Conservation (phyloP, 2,888 invertebrate genomes). For the Thera obeliscata region DNA sequence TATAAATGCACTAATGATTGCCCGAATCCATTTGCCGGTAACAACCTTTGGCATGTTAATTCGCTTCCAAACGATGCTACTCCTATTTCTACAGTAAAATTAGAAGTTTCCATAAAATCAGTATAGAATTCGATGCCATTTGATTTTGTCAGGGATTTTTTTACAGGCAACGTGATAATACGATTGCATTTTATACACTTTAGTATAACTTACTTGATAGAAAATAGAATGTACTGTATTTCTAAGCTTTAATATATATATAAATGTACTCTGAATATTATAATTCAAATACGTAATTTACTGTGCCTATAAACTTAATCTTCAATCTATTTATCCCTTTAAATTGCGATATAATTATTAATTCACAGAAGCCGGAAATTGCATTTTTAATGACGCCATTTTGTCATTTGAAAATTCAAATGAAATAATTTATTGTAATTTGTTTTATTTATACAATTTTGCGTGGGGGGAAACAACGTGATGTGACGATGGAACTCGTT, state of each 20-base stretch:
- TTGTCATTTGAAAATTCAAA: constrained; percentile 31
- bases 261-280: background rate
- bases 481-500: constrained; percentile 24
- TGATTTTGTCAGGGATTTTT: too few relatives aligned
- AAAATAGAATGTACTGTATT: too few relatives aligned
- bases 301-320: constrained; percentile 42
- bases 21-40: constrained; percentile 47
- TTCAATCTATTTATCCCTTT: constrained; percentile 42
- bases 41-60: constrained; percentile 56
- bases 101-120: too few relatives aligned
- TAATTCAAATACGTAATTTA: constrained; percentile 32
- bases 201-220: too few relatives aligned
- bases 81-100: too few relatives aligned
- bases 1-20: constrained; percentile 75
- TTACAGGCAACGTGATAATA: too few relatives aligned
- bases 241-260: too few relatives aligned
- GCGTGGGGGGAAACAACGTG: constrained; percentile 6
- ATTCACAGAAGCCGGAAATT: constrained; percentile 57
- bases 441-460: constrained; percentile 17
- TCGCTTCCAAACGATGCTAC: too few relatives aligned
- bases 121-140: too few relatives aligned
- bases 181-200: too few relatives aligned
- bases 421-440: constrained; percentile 16
- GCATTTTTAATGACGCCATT: constrained; percentile 52
- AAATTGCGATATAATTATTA: constrained; percentile 45